Evolutionary conservation across 2,113 vertebrate species (phyloP).

Genomic region (Erythrolamprus reginae): DNA sequence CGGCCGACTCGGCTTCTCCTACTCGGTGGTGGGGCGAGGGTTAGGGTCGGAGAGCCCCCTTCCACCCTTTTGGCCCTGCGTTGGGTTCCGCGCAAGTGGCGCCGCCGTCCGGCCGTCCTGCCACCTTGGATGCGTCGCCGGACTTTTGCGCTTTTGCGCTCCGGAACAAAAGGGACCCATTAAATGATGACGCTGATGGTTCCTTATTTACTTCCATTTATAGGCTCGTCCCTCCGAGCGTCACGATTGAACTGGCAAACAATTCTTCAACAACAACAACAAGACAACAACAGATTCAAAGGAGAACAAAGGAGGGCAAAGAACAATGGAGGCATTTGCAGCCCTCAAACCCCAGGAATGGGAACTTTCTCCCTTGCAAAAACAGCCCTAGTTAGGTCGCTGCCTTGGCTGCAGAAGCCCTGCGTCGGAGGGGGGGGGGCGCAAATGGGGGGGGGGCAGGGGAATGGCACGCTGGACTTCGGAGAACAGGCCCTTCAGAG

Average conservation of each 20-base stretch:
- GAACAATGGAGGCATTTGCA: neutral
- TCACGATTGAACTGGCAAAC: neutral
- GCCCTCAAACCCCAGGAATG: neutral
- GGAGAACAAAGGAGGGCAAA: neutral
- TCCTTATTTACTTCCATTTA: accelerated
- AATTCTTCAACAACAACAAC: neutral
- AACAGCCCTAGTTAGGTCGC: neutral
- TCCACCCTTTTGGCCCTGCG: neutral
- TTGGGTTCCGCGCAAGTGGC: neutral
- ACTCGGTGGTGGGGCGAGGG: too few relatives aligned
- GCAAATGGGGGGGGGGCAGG: too few relatives aligned
- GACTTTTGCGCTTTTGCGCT: neutral
- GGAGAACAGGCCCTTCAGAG: too few relatives aligned
- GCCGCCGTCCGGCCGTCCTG: neutral
- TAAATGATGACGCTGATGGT: accelerated
- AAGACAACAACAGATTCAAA: too few relatives aligned
- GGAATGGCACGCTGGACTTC: too few relatives aligned
- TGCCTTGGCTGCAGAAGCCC: neutral
- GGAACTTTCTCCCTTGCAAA: neutral
- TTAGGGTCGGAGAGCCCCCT: too few relatives aligned
- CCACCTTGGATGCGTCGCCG: too few relatives aligned
- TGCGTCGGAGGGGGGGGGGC: too few relatives aligned
- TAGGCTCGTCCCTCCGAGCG: neutral
- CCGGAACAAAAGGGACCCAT: neutral
- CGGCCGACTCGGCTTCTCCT: neutral